A percentile compares a stretch with the other conserved stretches of the same genome.
These are phyloP conservation scores for Macrotis lagotis DNA, from an alignment of 2,113 vertebrate species.

Conservation along the genomic window DNA sequence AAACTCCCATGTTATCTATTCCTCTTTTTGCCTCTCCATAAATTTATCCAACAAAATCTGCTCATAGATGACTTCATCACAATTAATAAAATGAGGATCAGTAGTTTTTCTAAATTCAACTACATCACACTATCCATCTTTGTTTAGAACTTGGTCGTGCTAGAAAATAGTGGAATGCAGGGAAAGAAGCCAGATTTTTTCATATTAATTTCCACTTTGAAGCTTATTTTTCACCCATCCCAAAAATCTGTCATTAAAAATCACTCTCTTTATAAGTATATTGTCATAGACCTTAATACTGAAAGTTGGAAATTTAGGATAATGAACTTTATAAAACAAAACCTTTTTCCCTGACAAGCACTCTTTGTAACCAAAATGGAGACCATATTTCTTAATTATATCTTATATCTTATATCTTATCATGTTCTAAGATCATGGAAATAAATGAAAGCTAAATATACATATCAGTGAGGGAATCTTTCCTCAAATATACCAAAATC, in stretches of 20 bases:
- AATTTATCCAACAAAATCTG: conserved; percentile 99
- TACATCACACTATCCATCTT: conserved; percentile 99
- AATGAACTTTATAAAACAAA: conserved; percentile 36
- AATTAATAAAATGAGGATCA: conserved; percentile 98
- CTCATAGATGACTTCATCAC: conserved; percentile 98
- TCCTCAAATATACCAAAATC: conserved; percentile 14
- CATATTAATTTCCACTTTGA: not conserved
- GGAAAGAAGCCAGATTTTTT: not conserved
- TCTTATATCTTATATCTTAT: too few relatives aligned
- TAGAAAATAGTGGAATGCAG: conserved; percentile 37
- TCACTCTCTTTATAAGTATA: not conserved
- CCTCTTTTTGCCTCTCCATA: conserved; percentile 99
- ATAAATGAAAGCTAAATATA: conserved; percentile 5
- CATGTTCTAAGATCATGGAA: not conserved
- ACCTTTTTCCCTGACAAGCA: not conserved
- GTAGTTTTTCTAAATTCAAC: conserved; percentile 99
- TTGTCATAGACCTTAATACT: conserved; percentile 11
- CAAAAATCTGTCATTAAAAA: conserved; percentile 22
- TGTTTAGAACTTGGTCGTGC: conserved; percentile 99
- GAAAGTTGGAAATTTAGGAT: not conserved
- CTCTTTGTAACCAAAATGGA: conserved; percentile 17
- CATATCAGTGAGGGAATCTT: not conserved
- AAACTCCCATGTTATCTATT: conserved; percentile 94
- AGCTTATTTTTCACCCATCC: conserved; percentile 46
- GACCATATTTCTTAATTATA: conserved; percentile 30